Percentiles rank a stretch among this genome's conserved stretches.
Evolutionary conservation across 2,888 invertebrate species (phyloP).

Genomic region (Drosophila rubida): DNA sequence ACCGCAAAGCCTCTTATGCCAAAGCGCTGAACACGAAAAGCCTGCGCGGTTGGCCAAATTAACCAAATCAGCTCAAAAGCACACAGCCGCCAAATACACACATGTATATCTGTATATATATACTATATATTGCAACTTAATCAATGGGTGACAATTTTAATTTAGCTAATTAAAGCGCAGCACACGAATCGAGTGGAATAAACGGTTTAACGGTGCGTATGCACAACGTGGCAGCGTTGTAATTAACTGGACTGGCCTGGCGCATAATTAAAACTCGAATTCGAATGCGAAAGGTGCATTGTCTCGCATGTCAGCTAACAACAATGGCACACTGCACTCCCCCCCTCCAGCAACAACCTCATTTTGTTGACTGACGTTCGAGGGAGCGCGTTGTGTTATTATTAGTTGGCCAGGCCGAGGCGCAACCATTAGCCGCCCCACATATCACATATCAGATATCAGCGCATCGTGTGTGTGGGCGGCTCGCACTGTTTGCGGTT

Average conservation of each 20-base stretch:
- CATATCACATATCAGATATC: conserved; percentile 28
- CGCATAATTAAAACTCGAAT: conserved; percentile 59
- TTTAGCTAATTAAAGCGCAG: conserved; percentile 45
- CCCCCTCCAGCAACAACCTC: conserved; percentile 31
- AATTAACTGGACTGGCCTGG: conserved; percentile 55
- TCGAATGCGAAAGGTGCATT: conserved; percentile 32
- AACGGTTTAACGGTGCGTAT: conserved; percentile 62
- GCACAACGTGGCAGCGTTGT: conserved; percentile 57
- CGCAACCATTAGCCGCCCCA: conserved; percentile 36
- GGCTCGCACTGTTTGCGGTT: conserved; percentile 58
- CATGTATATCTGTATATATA: not conserved
- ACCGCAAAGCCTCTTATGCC: conserved; percentile 53
- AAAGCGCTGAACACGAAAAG: conserved; percentile 13
- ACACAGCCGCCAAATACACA: conserved; percentile 7
- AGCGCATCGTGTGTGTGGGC: not conserved
- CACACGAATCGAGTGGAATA: conserved; percentile 34
- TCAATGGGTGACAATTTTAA: conserved; percentile 42
- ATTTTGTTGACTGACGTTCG: conserved; percentile 49
- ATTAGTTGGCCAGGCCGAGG: conserved; percentile 48
- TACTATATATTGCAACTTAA: conserved; percentile 24
- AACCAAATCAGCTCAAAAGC: conserved; percentile 59
- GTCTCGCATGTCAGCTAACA: conserved; percentile 55
- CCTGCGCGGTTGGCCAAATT: conserved; percentile 38
- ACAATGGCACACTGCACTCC: conserved; percentile 45
- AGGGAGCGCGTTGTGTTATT: conserved; percentile 45